phyloP scores from a whole-genome alignment of 2,888 invertebrate species.

The Thysanoteuthis rhombus region DNA sequence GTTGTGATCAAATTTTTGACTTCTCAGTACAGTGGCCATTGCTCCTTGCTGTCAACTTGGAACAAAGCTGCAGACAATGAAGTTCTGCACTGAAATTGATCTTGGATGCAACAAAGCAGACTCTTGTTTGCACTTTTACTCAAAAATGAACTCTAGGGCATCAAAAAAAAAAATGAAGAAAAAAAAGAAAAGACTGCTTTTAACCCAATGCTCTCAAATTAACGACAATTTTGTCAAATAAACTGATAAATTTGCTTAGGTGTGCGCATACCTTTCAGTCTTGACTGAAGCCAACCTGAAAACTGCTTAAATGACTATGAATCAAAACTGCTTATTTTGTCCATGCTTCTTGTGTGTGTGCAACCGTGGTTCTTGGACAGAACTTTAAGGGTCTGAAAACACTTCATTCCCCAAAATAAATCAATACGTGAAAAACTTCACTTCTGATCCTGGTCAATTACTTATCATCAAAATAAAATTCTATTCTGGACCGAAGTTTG shows the following conservation, averaged over 20 bases:
- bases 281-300: background rate
- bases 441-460: background rate
- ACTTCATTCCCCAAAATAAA: background rate
- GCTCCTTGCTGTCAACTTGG: background rate
- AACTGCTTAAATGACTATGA: background rate
- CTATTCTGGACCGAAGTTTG: background rate
- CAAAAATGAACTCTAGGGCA: background rate
- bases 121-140: background rate
- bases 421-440: background rate
- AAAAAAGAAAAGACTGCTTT: background rate
- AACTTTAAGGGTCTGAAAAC: background rate
- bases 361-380: background rate
- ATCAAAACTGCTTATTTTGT: background rate
- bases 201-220: background rate
- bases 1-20: background rate
- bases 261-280: background rate
- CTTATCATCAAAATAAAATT: conserved; percentile 1
- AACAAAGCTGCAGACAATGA: background rate
- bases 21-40: background rate
- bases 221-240: background rate
- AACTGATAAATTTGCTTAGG: background rate
- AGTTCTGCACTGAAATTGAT: background rate
- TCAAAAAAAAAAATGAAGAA: background rate
- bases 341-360: background rate
- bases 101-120: background rate